Evolutionary conservation across 92 coral and sea anemone species (phyloP).

Genomic region (Epizoanthus scotinus): DNA sequence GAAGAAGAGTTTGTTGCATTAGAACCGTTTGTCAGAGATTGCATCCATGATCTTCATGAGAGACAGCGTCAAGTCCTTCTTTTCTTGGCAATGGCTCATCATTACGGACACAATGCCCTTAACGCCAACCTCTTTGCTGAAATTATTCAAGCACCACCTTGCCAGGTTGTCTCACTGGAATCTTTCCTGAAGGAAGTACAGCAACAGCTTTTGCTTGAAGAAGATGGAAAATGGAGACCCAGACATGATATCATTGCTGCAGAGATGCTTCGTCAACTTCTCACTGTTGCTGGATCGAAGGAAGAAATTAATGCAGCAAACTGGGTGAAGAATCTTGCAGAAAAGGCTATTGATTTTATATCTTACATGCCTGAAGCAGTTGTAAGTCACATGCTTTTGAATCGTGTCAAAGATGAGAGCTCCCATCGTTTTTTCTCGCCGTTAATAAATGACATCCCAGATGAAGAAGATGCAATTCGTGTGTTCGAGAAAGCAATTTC

Average conservation of each 20-base stretch:
- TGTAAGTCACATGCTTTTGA: constrained; percentile 42
- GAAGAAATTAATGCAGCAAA: too few relatives aligned
- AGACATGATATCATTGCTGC: constrained; percentile 47
- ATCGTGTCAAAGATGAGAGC: too few relatives aligned
- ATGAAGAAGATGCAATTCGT: constrained; percentile 51
- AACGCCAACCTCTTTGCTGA: constrained; percentile 38
- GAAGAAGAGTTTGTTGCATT: constrained; percentile 55
- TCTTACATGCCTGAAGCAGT: constrained; percentile 46
- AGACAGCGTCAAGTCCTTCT: constrained; percentile 33
- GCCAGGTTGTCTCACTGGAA: too few relatives aligned
- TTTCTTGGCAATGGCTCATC: constrained; percentile 62
- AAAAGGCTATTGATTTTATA: constrained; percentile 46
- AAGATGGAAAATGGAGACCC: constrained; percentile 60
- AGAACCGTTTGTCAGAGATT: constrained; percentile 61
- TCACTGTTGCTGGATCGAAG: too few relatives aligned
- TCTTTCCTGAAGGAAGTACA: too few relatives aligned
- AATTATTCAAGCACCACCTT: too few relatives aligned
- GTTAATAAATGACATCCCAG: constrained; percentile 45
- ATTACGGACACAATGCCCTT: constrained; percentile 57
- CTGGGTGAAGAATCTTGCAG: constrained; percentile 56
- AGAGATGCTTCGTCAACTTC: constrained; percentile 52
- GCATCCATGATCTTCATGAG: constrained; percentile 35
- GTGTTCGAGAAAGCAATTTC: constrained; percentile 61
- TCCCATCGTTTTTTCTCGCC: too few relatives aligned
- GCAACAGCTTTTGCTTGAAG: constrained; percentile 61